Evolutionary conservation across 1,140 invertebrate species (phyloP), one percentile per base, ranked within the genome.

Genomic region (Contarinia nasturtii): DNA sequence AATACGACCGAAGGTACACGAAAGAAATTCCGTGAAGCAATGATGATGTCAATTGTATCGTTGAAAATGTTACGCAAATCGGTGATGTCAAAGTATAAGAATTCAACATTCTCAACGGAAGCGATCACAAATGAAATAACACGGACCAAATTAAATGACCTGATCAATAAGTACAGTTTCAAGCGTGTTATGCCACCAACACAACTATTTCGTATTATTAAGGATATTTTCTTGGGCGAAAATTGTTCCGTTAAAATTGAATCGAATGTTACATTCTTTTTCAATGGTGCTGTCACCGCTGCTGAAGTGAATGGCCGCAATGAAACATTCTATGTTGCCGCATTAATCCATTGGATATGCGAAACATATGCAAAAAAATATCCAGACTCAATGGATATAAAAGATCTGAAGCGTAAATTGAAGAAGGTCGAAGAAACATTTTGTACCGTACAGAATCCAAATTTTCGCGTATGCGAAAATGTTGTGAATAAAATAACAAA

Each of bases 41-140:
- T 18, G 18, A 43, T 43, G 18, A 43, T 43, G 41, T 17, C 17
- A n/a, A 19, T 43, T 43, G 41, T 18, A 5, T 43, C 41, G 18
- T 21, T 43, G 41, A 43, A 43, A 43, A 43, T 43, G 41, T 20
- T 43, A 21, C 41, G 18, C n/a, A n/a, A 43, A 11, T 43, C 41
- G 41, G 18, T 18, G 12, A 43, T 18, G 18, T 7, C n/a, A 18
- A 43, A 43, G 18, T 43, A 20, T 21, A 43, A 43, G 18, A 21
- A 18, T 12, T n/a, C n/a, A n/a, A 18, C 17, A 18, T 43, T 43
- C 18, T 18, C 41, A 21, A 43, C 41, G 2, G n/a, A 21, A 43
- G 11, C n/a, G 7, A 43, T 43, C 7, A 43, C 41, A 2, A 11
- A 18, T 17, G 41, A 43, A 43, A 11, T 18, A 18, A 18, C 18